Evolutionary conservation across 2,113 vertebrate species (phyloP).

Genomic region (Kryptolebias marmoratus): DNA sequence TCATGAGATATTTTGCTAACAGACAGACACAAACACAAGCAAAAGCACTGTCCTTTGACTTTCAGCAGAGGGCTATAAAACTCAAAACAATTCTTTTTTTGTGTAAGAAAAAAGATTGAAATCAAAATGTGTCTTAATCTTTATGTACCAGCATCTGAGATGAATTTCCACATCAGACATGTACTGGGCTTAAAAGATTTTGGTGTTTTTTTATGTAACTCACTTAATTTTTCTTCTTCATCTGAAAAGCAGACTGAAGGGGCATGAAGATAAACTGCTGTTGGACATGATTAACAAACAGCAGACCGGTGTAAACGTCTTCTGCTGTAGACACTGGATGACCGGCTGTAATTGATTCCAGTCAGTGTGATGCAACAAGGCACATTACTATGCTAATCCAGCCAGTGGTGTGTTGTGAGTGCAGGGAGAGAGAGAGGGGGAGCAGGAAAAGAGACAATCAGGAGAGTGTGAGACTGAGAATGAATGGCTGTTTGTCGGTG

Average conservation of each 20-base stretch:
- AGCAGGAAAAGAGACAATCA: constrained; percentile 45
- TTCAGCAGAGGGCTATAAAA: background rate
- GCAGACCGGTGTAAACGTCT: constrained; percentile 68
- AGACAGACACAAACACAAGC: too few relatives aligned
- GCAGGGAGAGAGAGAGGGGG: constrained; percentile 13
- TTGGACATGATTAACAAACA: constrained; percentile 78
- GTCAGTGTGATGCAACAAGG: constrained; percentile 74
- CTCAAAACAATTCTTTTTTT: constrained; percentile 1
- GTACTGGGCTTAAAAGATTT: constrained; percentile 39
- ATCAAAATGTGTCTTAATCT: constrained; percentile 10
- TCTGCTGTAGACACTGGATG: constrained; percentile 64
- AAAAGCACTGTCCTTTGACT: too few relatives aligned
- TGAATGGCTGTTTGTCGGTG: constrained; percentile 68
- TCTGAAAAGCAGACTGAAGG: constrained; percentile 47
- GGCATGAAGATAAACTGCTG: constrained; percentile 68
- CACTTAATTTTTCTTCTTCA: background rate
- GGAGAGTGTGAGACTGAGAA: constrained; percentile 58
- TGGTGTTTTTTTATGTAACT: constrained; percentile 44
- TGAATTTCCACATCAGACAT: constrained; percentile 29
- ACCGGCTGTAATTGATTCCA: constrained; percentile 80
- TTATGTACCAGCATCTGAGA: constrained; percentile 13
- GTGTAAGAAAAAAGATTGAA: background rate
- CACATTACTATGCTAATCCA: constrained; percentile 81
- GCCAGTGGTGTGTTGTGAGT: constrained; percentile 38
- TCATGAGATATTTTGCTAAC: too few relatives aligned